These are phyloP conservation scores for Patella vulgata DNA, from an alignment of 1,140 invertebrate genomes.

Conservation along the genomic window DNA sequence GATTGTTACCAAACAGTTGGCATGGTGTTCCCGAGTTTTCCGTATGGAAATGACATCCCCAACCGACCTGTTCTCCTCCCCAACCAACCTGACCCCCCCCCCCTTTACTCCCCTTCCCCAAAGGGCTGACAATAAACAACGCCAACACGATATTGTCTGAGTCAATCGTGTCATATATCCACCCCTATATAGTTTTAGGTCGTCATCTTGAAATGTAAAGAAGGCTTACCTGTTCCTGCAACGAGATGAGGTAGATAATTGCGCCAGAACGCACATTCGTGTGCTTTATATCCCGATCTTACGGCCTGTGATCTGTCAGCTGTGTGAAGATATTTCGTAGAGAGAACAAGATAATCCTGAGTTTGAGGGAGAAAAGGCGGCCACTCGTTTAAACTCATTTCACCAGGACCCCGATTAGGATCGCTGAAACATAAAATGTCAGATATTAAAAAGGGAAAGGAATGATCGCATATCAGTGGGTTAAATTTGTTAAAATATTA, in stretches of 20 bases:
- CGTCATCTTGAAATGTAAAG: too few species aligned
- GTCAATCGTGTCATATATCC: too few species aligned
- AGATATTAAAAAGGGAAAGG: slow-evolving; percentile 22
- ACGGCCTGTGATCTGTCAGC: slow-evolving; percentile 63
- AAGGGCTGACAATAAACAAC: too few species aligned
- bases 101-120: too few species aligned
- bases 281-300: slow-evolving; percentile 84
- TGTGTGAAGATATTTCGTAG: slow-evolving; percentile 74
- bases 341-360: slow-evolving; percentile 86
- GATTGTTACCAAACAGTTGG: too few species aligned
- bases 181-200: too few species aligned
- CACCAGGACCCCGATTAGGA: slow-evolving; percentile 72
- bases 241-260: slow-evolving; percentile 91
- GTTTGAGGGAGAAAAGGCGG: slow-evolving; percentile 84
- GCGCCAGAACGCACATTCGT: slow-evolving; percentile 97
- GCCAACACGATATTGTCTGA: too few species aligned
- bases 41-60: too few species aligned
- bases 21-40: too few species aligned
- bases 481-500: too few species aligned
- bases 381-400: slow-evolving; percentile 76
- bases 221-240: slow-evolving; percentile 72
- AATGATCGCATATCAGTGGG: background rate
- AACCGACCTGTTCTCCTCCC: too few species aligned
- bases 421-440: slow-evolving; percentile 75
- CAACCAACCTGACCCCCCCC: too few species aligned